Base-by-base conservation (phyloP, 64 coral and sea anemone genomes). In the Montipora sp. region DNA sequence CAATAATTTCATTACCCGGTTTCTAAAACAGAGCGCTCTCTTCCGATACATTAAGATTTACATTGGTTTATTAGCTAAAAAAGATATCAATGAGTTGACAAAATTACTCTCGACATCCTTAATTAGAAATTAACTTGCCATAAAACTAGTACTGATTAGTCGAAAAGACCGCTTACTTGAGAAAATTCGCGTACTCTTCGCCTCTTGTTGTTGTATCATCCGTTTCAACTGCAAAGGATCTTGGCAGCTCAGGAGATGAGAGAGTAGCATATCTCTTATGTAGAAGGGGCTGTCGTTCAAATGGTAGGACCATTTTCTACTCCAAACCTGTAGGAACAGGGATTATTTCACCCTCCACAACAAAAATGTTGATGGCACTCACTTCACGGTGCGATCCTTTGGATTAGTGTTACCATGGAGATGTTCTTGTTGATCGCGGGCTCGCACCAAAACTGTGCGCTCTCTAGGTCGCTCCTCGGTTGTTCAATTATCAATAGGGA, bases 261-360 rank as follows among this genome's bases (percentile, higher is more conserved):
- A 97, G 74, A 83, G 80, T 78, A 0, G 92, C 83, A 43, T 97
- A 97, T 80, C 95, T 87, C 80, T 96, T 99, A 77, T 99, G 98
- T 27, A 99, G 81, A 3, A 94, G 79, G 16, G 98, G 98, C 49
- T 99, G 98, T 65, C 92, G 91, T 19, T 99, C 90, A 89, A 99
- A 99, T 55, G 98, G 98, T 14, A 99, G 89, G 14, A 99, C 98
- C 98, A 99, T 99, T 60, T 77, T 99, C 13, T n/a, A 27, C 58
- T 36, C 82, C 68, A 46, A 48, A 71, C 15, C 19, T 18, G 45
- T 8, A 72, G 7, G 1, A 46, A 67, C 60, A 84, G 47, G 61
- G 8, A 59, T 15, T 8, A 1, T 5, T 8, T 59, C 43, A 47
- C 43, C 3, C 60, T 19, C 11, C 22, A 59, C 46, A 12, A 12